These are phyloP conservation scores for Pseudomugil gertrudae DNA, from an alignment of 2,797 vertebrate species.

Conservation along the genomic window DNA sequence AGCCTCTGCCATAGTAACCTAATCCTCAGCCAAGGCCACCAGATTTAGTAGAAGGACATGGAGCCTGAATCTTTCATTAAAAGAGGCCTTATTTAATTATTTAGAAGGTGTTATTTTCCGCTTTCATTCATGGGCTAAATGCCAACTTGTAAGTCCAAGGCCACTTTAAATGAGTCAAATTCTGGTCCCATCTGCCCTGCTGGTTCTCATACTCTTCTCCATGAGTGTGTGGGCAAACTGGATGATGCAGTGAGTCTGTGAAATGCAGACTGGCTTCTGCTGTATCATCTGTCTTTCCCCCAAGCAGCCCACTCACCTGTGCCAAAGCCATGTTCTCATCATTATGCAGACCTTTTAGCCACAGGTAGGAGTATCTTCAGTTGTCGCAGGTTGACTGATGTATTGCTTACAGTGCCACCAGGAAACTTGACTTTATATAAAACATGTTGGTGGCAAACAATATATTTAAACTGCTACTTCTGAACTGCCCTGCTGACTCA, in stretches of 20 bases:
- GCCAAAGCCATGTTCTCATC: slow-evolving; percentile 39
- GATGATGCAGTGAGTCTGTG: slow-evolving; percentile 62
- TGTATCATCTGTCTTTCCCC: slow-evolving; percentile 59
- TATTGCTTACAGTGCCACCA: slow-evolving; percentile 20
- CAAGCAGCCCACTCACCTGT: slow-evolving; percentile 60
- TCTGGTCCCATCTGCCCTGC: slow-evolving; percentile 79
- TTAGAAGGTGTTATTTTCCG: slow-evolving; percentile 80
- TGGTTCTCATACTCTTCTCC: slow-evolving; percentile 63
- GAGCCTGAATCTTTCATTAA: slow-evolving; percentile 80
- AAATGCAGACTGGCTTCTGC: slow-evolving; percentile 55
- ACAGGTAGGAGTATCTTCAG: slow-evolving; percentile 40
- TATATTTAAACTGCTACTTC: slow-evolving; percentile 6
- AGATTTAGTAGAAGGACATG: slow-evolving; percentile 70
- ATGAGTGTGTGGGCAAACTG: slow-evolving; percentile 61
- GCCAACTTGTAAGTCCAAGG: slow-evolving; percentile 80
- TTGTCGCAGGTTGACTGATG: slow-evolving; percentile 8
- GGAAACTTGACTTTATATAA: slow-evolving; percentile 9
- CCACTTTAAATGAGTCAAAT: slow-evolving; percentile 77
- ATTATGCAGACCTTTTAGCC: slow-evolving; percentile 33
- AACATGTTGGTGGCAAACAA: not conserved
- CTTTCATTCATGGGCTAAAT: slow-evolving; percentile 78
- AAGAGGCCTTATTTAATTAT: slow-evolving; percentile 81
- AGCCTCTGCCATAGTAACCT: slow-evolving; percentile 59
- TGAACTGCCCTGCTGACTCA: not conserved
- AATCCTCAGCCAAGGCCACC: slow-evolving; percentile 68